Conservation (phyloP, 2,888 invertebrate genomes). For the Pterostichus madidus region DNA sequence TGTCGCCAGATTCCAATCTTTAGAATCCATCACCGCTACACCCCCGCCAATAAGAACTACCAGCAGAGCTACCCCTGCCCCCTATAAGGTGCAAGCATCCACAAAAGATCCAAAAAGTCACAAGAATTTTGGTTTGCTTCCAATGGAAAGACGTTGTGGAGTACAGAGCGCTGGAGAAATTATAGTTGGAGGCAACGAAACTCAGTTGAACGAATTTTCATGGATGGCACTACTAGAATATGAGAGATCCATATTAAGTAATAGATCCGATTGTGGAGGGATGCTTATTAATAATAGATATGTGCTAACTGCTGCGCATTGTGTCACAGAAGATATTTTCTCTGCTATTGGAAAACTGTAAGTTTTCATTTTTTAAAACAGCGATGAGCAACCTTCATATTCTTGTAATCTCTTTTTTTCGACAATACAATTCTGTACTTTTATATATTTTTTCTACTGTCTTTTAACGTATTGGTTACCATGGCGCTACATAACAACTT, state of each 20-base stretch:
- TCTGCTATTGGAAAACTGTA: slow-evolving; percentile 17
- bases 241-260: slow-evolving; percentile 73
- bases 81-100: background rate
- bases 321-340: slow-evolving; percentile 16
- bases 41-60: background rate
- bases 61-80: background rate
- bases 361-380: background rate
- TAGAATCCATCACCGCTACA: background rate
- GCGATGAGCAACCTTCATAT: too few species aligned
- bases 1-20: slow-evolving; percentile 12
- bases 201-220: slow-evolving; percentile 80
- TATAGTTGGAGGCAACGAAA: slow-evolving; percentile 42
- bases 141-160: slow-evolving; percentile 7
- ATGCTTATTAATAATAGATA: slow-evolving; percentile 58
- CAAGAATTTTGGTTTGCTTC: slow-evolving; percentile 12
- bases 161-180: background rate
- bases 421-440: too few species aligned
- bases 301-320: slow-evolving; percentile 68
- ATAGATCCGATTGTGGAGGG: slow-evolving; percentile 72
- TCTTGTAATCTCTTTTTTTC: too few species aligned
- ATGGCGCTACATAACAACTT: too few species aligned
- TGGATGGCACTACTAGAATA: slow-evolving; percentile 82
- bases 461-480: too few species aligned
- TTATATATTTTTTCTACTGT: too few species aligned
- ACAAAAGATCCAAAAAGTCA: background rate